These are phyloP conservation scores for Epistrophe grossulariae DNA, from an alignment of 2,888 invertebrate species.

Conservation along the genomic window DNA sequence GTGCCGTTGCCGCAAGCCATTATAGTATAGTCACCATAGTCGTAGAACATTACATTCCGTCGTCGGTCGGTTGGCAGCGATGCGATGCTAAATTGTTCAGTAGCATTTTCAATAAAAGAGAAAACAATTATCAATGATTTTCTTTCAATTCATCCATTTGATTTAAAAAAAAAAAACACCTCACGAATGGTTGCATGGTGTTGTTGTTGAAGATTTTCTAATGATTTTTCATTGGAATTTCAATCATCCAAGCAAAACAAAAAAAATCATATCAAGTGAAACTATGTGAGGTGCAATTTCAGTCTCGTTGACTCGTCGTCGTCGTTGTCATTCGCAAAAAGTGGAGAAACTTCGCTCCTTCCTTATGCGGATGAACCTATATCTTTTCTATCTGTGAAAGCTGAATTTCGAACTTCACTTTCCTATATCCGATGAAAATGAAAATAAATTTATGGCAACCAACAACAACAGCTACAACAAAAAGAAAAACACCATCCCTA, in stretches of 20 bases:
- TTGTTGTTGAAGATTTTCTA: not conserved
- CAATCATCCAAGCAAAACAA: slow-evolving; percentile 21
- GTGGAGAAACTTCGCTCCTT: slow-evolving; percentile 19
- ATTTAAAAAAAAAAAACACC: not conserved
- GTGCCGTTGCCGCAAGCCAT: slow-evolving; percentile 11
- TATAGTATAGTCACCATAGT: not conserved
- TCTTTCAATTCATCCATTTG: slow-evolving; percentile 4
- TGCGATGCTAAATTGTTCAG: slow-evolving; percentile 37
- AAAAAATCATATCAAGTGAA: slow-evolving; percentile 38
- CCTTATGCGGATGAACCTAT: not conserved
- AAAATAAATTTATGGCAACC: slow-evolving; percentile 32
- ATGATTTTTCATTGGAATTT: slow-evolving; percentile 30
- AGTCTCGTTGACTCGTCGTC: not conserved
- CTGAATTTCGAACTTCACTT: slow-evolving; percentile 44
- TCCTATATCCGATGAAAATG: not conserved
- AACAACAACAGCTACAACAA: not conserved
- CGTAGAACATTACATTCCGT: slow-evolving; percentile 19
- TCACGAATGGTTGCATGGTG: not conserved
- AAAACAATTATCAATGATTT: slow-evolving; percentile 56
- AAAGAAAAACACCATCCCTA: not conserved
- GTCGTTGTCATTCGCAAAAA: not conserved
- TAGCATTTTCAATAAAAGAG: slow-evolving; percentile 45
- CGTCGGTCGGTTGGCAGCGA: not conserved
- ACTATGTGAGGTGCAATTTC: slow-evolving; percentile 22
- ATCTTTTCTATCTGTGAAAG: not conserved